A percentile compares a stretch with the other conserved stretches of the same genome.
Conservation (phyloP, 2,888 invertebrate genomes). For the Amiota mariae region DNA sequence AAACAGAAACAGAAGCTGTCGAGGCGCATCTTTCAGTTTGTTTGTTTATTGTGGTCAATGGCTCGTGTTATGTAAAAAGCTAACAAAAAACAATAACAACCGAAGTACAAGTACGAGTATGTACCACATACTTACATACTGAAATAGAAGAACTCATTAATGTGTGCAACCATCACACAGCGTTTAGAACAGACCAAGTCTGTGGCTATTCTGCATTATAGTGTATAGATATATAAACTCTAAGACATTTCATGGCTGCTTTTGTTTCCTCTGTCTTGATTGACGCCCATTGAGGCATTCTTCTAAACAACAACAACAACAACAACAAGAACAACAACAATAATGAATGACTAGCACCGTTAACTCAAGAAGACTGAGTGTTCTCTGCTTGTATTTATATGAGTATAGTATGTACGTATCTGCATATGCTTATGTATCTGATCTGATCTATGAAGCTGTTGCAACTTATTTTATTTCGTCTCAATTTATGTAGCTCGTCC, state of each 20-base stretch:
- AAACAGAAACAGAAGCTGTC: background rate
- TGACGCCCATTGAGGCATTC: too few species aligned
- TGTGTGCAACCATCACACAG: background rate
- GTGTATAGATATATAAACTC: too few species aligned
- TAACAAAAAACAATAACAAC: background rate
- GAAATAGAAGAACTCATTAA: background rate
- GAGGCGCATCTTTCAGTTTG: slow-evolving; percentile 2
- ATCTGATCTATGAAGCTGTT: too few species aligned
- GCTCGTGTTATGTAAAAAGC: slow-evolving; percentile 13
- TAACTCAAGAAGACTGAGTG: background rate
- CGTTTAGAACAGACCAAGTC: too few species aligned
- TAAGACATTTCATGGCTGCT: too few species aligned
- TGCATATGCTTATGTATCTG: background rate
- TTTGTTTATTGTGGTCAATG: background rate
- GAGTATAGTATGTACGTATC: background rate
- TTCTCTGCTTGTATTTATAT: too few species aligned
- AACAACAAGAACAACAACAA: too few species aligned
- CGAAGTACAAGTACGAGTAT: background rate
- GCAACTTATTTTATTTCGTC: background rate
- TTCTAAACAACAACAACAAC: too few species aligned
- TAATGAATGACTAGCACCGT: slow-evolving; percentile 6
- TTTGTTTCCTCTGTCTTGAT: too few species aligned
- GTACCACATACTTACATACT: background rate
- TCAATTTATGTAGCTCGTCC: background rate
- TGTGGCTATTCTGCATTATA: too few species aligned